phyloP scores from a whole-genome alignment of 2,797 vertebrate genomes.

The Margarornis squamiger region DNA sequence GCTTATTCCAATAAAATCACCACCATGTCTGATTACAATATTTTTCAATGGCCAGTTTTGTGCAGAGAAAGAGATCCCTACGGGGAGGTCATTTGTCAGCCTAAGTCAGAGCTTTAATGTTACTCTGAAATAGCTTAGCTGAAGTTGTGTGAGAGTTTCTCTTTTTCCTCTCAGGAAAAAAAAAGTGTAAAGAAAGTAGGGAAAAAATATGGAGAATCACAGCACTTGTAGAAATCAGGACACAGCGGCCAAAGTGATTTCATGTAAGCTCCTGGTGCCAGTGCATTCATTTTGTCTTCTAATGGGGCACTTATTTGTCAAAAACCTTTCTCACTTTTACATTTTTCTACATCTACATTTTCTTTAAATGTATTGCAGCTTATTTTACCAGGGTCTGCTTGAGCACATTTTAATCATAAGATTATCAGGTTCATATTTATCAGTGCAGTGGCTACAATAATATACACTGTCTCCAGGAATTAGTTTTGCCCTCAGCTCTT shows the following conservation, averaged over 20 bases:
- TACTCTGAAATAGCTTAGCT: slow-evolving; percentile 26
- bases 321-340: neutral
- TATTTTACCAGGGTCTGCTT: neutral
- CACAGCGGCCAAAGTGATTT: neutral
- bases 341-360: neutral
- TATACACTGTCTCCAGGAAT: neutral
- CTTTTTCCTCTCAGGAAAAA: neutral
- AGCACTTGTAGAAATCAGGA: neutral
- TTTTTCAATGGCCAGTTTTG: slow-evolving; percentile 62
- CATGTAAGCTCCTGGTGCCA: neutral
- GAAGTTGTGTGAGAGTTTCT: slow-evolving; percentile 20
- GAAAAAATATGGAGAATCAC: neutral
- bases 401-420: neutral
- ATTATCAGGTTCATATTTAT: neutral
- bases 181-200: neutral
- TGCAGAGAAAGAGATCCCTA: slow-evolving; percentile 38
- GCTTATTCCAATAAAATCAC: slow-evolving; percentile 65
- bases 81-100: slow-evolving; percentile 29
- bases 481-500: neutral
- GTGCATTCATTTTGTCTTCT: neutral
- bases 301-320: neutral
- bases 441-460: neutral
- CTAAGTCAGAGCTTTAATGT: slow-evolving; percentile 15
- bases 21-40: slow-evolving; percentile 57
- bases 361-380: neutral